Evolutionary conservation across 2,113 vertebrate genomes (phyloP).

Genomic region (Diglossa brunneiventris): DNA sequence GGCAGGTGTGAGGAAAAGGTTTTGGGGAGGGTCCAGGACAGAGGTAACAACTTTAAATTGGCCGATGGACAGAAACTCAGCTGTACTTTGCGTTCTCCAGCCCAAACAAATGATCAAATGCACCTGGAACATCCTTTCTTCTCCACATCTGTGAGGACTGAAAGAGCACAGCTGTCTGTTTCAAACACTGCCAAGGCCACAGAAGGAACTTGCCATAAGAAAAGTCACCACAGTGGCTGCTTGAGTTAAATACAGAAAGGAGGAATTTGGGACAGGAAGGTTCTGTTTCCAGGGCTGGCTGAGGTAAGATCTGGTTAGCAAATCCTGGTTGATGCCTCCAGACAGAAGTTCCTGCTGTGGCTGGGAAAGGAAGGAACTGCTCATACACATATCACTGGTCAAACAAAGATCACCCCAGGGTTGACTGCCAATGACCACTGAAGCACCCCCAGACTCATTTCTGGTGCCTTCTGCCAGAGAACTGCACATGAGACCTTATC

Average conservation of each 20-base stretch:
- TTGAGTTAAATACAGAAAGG: not conserved
- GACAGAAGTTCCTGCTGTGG: accelerated
- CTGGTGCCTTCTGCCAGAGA: not conserved
- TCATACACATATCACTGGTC: not conserved
- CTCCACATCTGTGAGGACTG: not conserved
- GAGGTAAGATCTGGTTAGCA: not conserved
- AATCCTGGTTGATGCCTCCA: not conserved
- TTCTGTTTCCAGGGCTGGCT: not conserved
- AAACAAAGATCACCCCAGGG: not conserved
- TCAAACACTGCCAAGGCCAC: not conserved
- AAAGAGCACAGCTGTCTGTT: not conserved
- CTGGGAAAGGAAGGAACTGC: not conserved
- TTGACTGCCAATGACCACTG: accelerated
- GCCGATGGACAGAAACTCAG: not conserved
- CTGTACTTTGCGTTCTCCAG: not conserved
- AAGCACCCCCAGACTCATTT: not conserved
- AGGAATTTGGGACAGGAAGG: not conserved
- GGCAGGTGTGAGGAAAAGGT: not conserved
- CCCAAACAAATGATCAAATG: not conserved
- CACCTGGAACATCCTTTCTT: not conserved
- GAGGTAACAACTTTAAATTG: not conserved
- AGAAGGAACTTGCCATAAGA: not conserved
- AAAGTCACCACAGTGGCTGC: not conserved
- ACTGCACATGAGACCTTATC: not conserved
- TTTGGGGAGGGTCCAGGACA: not conserved